Percentiles rank a stretch among this genome's conserved stretches.
These are phyloP conservation scores for Abrostola triplasia DNA, from an alignment of 2,888 invertebrate species.

Conservation along the genomic window DNA sequence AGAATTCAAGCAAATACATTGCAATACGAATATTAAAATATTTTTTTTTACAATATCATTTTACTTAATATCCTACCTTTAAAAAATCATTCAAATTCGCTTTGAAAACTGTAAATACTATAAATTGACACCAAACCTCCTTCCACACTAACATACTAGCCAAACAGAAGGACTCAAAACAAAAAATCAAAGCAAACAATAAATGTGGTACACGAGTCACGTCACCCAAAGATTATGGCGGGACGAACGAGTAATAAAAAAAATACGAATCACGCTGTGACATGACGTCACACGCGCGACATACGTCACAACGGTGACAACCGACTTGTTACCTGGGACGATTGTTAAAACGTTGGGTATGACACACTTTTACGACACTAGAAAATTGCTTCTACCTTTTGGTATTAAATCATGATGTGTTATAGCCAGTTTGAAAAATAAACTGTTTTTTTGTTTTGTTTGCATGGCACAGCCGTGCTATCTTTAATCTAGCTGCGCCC, in stretches of 20 bases:
- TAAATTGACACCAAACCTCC: too few species aligned
- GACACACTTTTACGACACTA: not conserved
- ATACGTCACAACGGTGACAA: constrained; percentile 38
- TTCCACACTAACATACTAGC: not conserved
- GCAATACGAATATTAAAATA: too few species aligned
- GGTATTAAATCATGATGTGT: too few species aligned
- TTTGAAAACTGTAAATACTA: too few species aligned
- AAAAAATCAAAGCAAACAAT: constrained; percentile 55
- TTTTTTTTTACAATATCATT: too few species aligned
- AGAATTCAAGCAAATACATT: too few species aligned
- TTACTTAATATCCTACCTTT: too few species aligned
- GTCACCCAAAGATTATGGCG: constrained; percentile 53
- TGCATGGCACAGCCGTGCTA: too few species aligned
- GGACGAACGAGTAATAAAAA: constrained; percentile 46
- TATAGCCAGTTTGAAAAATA: too few species aligned
- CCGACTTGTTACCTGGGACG: constrained; percentile 19
- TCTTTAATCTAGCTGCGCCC: too few species aligned
- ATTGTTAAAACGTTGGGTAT: constrained; percentile 3
- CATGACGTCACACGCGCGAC: constrained; percentile 38
- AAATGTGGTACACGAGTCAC: constrained; percentile 53
- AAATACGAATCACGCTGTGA: constrained; percentile 45
- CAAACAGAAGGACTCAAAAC: constrained; percentile 10
- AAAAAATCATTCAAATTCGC: too few species aligned
- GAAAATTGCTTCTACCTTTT: not conserved
- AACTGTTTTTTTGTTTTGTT: too few species aligned